Base-by-base conservation (phyloP, 2,113 vertebrate species). In the Tursiops truncatus region DNA sequence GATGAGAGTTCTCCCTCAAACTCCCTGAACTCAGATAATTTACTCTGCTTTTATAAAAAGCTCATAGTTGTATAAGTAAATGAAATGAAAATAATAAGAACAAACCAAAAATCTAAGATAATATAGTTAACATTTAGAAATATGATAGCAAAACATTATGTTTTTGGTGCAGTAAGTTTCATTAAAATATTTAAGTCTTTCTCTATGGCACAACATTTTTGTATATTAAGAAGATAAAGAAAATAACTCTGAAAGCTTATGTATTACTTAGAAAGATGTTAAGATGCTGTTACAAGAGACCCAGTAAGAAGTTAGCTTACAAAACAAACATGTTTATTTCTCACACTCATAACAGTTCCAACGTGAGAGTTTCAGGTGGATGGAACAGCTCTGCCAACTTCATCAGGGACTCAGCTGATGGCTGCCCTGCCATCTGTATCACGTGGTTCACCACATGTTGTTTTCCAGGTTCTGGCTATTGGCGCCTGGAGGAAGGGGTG, bases 21-120 rank as follows among this genome's bases (percentile, higher is more conserved):
- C 31, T 60, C 50, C 76, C 68, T 95, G 38, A 91, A 83, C 74
- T 94, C 65, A 68, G 41, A 68, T 71, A 79, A 89, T 74, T 86
- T 89, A 74, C 50, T 92, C 10, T 89, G 67, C 33, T 65, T 82
- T 76, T 92, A 86, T 92, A 82, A 83, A 77, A 92, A 95, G 36
- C 62, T 87, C 36, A 47, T 26, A 53, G 50, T 33, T 90, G 11
- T 67, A n/a, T 80, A 33, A 79, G n/a, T 71, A 82, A 92, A 60
- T 84, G 28, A 89, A 92, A 91, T 70, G 13, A 89, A 92, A 65
- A 84, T 83, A 58, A 67, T 44, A 71, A 91, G 84, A 83, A 65
- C 28, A 79, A 68, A 67, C 41, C 36, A 56, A 87, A 76, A 86
- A 79, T 90, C 17, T 47, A 82, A 87, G 31, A 50, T 41, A 73